phyloP scores from a whole-genome alignment of 2,797 vertebrate species.

The Carcharodon carcharias region DNA sequence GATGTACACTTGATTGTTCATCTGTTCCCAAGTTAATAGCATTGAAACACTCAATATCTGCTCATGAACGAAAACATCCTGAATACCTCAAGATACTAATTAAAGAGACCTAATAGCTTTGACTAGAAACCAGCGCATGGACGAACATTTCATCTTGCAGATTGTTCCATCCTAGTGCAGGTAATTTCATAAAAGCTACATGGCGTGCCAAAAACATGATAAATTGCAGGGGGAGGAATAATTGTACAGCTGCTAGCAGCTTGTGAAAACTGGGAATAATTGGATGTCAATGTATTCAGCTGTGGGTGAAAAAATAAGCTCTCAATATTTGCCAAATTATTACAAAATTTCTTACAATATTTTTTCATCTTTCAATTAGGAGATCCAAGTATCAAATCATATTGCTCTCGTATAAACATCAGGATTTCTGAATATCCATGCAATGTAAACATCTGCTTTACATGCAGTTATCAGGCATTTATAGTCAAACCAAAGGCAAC shows the following conservation, averaged over 20 bases:
- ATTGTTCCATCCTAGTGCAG: neutral
- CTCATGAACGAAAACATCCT: neutral
- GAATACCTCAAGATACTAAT: neutral
- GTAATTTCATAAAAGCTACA: neutral
- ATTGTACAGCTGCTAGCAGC: too few species aligned
- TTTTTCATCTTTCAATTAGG: neutral
- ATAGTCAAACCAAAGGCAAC: neutral
- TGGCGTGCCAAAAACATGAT: neutral
- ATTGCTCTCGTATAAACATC: too few species aligned
- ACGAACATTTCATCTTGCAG: neutral
- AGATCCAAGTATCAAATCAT: neutral
- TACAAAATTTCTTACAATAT: neutral
- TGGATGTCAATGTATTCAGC: constrained; percentile 1
- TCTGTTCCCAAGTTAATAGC: neutral
- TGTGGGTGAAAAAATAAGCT: neutral
- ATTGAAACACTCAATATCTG: neutral
- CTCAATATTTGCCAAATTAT: neutral
- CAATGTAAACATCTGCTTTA: neutral
- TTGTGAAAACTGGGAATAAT: constrained; percentile 7
- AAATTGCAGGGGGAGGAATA: neutral
- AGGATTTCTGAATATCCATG: neutral
- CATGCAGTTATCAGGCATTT: neutral
- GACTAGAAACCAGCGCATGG: neutral
- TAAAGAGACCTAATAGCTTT: neutral
- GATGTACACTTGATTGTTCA: neutral